Conservation (phyloP, 2,888 invertebrate species). For the Chromoteleia sp. region DNA sequence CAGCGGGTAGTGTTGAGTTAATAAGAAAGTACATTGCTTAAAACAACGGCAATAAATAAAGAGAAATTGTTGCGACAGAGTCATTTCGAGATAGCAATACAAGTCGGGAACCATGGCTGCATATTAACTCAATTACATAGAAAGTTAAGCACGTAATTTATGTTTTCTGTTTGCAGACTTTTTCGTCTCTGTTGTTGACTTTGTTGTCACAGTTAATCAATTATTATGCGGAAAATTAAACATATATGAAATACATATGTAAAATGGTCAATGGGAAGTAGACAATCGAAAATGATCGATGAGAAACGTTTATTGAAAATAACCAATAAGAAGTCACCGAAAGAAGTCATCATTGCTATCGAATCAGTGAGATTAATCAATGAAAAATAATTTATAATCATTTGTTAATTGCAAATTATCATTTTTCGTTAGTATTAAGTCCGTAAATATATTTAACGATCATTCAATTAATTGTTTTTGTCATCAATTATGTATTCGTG, state of each 20-base stretch:
- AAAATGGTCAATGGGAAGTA: background rate
- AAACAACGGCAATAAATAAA: conserved; percentile 67
- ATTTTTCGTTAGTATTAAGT: too few relatives aligned
- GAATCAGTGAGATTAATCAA: too few relatives aligned
- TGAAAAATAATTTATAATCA: too few relatives aligned
- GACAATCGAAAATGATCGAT: background rate
- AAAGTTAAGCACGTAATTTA: conserved; percentile 65
- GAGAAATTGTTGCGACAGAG: conserved; percentile 61
- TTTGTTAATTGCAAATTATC: too few relatives aligned
- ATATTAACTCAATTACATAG: conserved; percentile 67
- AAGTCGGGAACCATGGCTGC: conserved; percentile 46
- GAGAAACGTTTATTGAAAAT: too few relatives aligned
- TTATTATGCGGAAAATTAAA: conserved; percentile 6
- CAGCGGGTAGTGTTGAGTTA: conserved; percentile 56
- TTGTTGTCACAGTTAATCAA: conserved; percentile 15
- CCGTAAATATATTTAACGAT: too few relatives aligned
- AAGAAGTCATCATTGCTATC: too few relatives aligned
- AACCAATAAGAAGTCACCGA: background rate
- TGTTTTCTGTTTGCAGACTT: conserved; percentile 37
- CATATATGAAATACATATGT: background rate
- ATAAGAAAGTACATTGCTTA: conserved; percentile 63
- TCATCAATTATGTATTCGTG: too few relatives aligned
- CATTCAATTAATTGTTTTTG: too few relatives aligned
- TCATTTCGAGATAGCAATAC: conserved; percentile 51
- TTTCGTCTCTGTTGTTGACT: conserved; percentile 43